phyloP scores from a whole-genome alignment of 2,888 invertebrate genomes.

The Oscheius sp. region DNA sequence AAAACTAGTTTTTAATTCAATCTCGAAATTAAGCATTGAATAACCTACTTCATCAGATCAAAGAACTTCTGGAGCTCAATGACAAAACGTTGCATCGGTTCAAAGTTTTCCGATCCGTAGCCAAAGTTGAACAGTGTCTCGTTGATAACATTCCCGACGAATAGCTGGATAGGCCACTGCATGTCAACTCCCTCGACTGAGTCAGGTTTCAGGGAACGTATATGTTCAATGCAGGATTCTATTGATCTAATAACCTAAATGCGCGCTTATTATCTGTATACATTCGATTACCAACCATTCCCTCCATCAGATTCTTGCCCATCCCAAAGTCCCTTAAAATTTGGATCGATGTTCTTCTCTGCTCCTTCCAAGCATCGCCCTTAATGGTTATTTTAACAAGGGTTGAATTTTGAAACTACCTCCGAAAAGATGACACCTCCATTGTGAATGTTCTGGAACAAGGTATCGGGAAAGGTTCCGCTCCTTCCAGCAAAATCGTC shows the following conservation, averaged over 20 bases:
- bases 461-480: slow-evolving; percentile 39
- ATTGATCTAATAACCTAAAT: slow-evolving; percentile 28
- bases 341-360: slow-evolving; percentile 48
- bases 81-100: slow-evolving; percentile 42
- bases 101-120: slow-evolving; percentile 39
- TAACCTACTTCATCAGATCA: slow-evolving; percentile 5
- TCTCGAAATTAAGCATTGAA: no score
- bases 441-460: slow-evolving; percentile 37
- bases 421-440: slow-evolving; percentile 40
- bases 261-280: no score
- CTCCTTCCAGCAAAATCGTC: slow-evolving; percentile 45
- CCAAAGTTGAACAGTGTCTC: slow-evolving; percentile 52
- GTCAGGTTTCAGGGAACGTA: slow-evolving; percentile 17
- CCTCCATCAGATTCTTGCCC: slow-evolving; percentile 58
- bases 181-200: slow-evolving; percentile 39
- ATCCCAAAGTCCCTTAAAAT: slow-evolving; percentile 59
- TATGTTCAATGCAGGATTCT: slow-evolving; percentile 37
- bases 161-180: slow-evolving; percentile 45
- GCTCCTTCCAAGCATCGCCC: slow-evolving; percentile 56
- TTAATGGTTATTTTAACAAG: slow-evolving; percentile 20
- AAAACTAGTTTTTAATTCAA: no score
- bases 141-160: slow-evolving; percentile 34
- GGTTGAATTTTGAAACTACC: not conserved
- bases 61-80: not conserved
- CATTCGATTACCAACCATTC: slow-evolving; percentile 38